These are phyloP conservation scores for Sterrhoptilus dennistouni DNA, from an alignment of 2,113 vertebrate genomes.

Conservation along the genomic window DNA sequence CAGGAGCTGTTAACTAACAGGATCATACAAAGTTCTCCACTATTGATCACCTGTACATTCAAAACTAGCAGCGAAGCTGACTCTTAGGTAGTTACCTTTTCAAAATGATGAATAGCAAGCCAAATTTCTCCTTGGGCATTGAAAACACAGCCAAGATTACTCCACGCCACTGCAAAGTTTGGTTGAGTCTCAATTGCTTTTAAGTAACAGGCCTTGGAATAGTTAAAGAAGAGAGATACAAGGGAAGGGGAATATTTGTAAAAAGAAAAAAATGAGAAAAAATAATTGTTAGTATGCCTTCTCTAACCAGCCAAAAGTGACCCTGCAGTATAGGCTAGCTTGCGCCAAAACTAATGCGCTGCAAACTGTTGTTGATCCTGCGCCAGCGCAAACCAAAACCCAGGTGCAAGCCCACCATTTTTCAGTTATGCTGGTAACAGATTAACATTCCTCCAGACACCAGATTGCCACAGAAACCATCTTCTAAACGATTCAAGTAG, in stretches of 20 bases:
- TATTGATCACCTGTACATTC: background rate
- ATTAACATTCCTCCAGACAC: background rate
- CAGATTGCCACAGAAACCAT: background rate
- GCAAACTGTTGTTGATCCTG: slow-evolving; percentile 94
- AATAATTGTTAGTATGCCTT: slow-evolving; percentile 87
- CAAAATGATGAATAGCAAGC: slow-evolving; percentile 99
- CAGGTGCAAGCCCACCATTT: slow-evolving; percentile 86
- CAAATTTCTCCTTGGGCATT: slow-evolving; percentile 99
- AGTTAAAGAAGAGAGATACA: slow-evolving; percentile 83
- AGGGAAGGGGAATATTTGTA: slow-evolving; percentile 77
- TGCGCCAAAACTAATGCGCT: slow-evolving; percentile 93
- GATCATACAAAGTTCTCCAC: background rate
- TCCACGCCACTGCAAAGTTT: slow-evolving; percentile 99
- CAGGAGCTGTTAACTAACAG: background rate
- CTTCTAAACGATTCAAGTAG: background rate
- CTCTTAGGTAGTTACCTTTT: slow-evolving; percentile 82
- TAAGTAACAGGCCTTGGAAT: slow-evolving; percentile 97
- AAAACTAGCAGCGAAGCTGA: background rate
- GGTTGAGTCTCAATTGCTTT: slow-evolving; percentile 99
- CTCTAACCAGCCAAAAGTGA: slow-evolving; percentile 96
- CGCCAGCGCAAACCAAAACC: slow-evolving; percentile 97
- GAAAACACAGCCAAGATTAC: slow-evolving; percentile 99
- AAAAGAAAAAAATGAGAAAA: slow-evolving; percentile 84
- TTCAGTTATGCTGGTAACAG: slow-evolving; percentile 81
- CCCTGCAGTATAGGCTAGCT: slow-evolving; percentile 98